Evolutionary conservation across 2,888 invertebrate genomes (phyloP), one percentile per base, ranked within the genome.

Genomic region (Pedicia rivosa): DNA sequence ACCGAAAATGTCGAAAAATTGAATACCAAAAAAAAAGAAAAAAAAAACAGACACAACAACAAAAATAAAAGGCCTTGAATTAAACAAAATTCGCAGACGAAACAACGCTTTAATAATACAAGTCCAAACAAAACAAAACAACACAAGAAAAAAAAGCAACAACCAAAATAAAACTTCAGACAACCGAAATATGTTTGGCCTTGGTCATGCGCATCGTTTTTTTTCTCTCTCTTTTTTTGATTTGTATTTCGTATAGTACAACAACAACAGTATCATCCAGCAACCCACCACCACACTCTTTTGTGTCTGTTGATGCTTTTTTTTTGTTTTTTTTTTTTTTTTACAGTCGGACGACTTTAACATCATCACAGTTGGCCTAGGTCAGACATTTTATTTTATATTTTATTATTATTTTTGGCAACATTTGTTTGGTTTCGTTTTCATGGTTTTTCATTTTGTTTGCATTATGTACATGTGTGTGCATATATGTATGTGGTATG

Each of bases 181-280:
- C 32, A 32, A 20, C 32, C 32, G 20, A 32, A 32, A 32, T 32
- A 32, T 20, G 20, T 32, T 32, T 32, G 32, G 32, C 32, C 32
- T 32, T 32, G 32, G 32, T 32, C 32, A 32, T 32, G 32, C 32
- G 32, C 32, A 32, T 32, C 32, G 20, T 32, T 8, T 32, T 32
- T 32, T 20, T 20, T 20, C 32, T 20, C 32, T 20, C 19, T 32
- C 32, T 32, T 17, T 17, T 32, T 32, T 27, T 32, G 13, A 22
- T 32, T 20, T 32, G 17, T 17, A 32, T 32, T 32, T 32, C 20
- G 20, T 32, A 20, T 32, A 8, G 17, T 13, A 19, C 24, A 10
- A 24, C 24, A 24, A 15, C 8, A 14, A 13, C 10, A 25, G 10
- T n/a, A 4, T n/a, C 10, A 25, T 25, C 10, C 12, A 25, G 4